Conservation (phyloP, 2,113 vertebrate genomes). For the Myrmecophaga tridactyla region DNA sequence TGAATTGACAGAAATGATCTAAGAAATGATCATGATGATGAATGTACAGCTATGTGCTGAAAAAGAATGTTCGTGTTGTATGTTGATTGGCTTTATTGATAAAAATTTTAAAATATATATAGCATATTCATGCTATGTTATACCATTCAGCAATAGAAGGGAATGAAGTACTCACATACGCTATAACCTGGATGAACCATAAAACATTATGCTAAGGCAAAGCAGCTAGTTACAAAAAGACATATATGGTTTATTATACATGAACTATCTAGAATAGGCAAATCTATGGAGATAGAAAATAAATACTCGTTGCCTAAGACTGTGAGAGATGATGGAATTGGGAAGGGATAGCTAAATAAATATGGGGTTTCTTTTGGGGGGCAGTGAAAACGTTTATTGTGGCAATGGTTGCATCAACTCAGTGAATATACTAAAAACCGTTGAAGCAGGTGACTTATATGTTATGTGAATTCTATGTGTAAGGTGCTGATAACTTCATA, state of each 20-base stretch:
- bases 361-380: not conserved
- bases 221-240: not conserved
- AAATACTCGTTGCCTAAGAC: not conserved
- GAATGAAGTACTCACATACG: not conserved
- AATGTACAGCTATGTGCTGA: too few relatives aligned
- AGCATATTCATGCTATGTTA: not conserved
- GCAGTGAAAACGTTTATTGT: not conserved
- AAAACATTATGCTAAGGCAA: conserved; percentile 16
- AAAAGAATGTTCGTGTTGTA: too few relatives aligned
- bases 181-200: not conserved
- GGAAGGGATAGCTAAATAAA: not conserved
- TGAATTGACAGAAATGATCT: too few relatives aligned
- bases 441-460: not conserved
- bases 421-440: not conserved
- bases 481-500: not conserved
- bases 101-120: too few relatives aligned
- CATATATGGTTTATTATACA: not conserved
- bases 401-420: not conserved
- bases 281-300: not conserved
- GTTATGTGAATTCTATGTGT: not conserved
- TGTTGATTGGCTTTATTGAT: too few relatives aligned
- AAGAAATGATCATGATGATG: too few relatives aligned
- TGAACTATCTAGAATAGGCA: not conserved
- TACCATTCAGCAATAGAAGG: not conserved
- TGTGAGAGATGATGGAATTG: not conserved